Evolutionary conservation across 1,140 invertebrate genomes (phyloP).

Genomic region (Musca vetustissima): DNA sequence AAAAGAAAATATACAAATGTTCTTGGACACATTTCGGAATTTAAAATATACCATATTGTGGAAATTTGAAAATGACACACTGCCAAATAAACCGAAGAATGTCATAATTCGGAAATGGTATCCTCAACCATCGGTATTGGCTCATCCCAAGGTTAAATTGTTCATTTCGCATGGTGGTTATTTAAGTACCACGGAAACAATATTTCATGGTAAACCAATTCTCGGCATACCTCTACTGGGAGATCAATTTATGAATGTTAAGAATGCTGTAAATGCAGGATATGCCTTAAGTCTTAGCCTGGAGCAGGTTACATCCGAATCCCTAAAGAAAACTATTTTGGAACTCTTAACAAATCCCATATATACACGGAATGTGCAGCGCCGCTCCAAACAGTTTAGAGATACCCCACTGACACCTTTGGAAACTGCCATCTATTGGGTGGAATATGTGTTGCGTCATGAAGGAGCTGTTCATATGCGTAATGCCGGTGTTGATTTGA

Average conservation of each 20-base stretch:
- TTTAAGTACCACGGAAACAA: conserved; percentile 68
- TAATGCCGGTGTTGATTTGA: conserved; percentile 35
- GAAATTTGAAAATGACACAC: conserved; percentile 67
- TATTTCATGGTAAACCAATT: conserved; percentile 70
- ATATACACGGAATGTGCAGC: conserved; percentile 55
- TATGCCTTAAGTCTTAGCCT: conserved; percentile 55
- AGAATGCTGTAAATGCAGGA: conserved; percentile 55
- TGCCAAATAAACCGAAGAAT: conserved; percentile 62
- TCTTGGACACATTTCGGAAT: conserved; percentile 61
- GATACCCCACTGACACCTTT: conserved; percentile 65
- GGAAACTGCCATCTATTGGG: conserved; percentile 70
- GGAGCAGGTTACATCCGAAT: conserved; percentile 47
- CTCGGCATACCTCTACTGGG: conserved; percentile 56
- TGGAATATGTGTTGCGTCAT: conserved; percentile 66
- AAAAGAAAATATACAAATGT: conserved; percentile 55
- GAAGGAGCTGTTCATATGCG: conserved; percentile 48
- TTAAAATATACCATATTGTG: conserved; percentile 66
- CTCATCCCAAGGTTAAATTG: conserved; percentile 66
- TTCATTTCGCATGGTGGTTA: conserved; percentile 75
- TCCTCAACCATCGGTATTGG: conserved; percentile 71
- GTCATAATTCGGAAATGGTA: conserved; percentile 67
- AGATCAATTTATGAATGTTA: conserved; percentile 66
- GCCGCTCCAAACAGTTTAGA: conserved; percentile 58
- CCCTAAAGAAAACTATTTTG: conserved; percentile 42
- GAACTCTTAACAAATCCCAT: conserved; percentile 47